Percentiles rank a stretch among this genome's conserved stretches.
Evolutionary conservation across 2,113 vertebrate species (phyloP).

Genomic region (Tylochromis polylepis): DNA sequence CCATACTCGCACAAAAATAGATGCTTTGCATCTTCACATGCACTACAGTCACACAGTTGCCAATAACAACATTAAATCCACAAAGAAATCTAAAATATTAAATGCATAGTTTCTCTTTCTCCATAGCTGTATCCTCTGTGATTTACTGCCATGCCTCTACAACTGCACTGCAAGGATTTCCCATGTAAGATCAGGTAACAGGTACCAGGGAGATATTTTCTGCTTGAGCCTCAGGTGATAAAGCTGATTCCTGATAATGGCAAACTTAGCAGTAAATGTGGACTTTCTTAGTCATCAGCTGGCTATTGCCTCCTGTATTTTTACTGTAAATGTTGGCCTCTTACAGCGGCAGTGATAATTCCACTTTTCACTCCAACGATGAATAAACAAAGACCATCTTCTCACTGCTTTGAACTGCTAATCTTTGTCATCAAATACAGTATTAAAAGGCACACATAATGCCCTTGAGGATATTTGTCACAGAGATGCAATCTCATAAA

Average conservation of each 20-base stretch:
- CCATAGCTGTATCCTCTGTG: background rate
- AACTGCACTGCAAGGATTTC: background rate
- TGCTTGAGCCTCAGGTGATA: background rate
- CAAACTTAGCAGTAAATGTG: background rate
- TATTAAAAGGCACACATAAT: background rate
- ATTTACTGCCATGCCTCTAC: background rate
- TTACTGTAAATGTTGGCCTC: background rate
- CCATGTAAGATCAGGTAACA: background rate
- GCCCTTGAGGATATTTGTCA: background rate
- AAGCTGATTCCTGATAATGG: conserved; percentile 2
- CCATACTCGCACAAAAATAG: background rate
- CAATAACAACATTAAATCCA: background rate
- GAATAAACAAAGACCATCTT: background rate
- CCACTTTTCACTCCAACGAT: background rate
- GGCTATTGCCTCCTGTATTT: background rate
- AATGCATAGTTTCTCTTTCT: background rate
- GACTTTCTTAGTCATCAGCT: background rate
- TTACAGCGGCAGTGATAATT: background rate
- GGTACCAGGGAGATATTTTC: background rate
- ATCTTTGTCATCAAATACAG: background rate
- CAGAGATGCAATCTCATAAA: background rate
- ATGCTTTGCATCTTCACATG: background rate
- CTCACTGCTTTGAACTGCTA: background rate
- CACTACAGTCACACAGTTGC: background rate
- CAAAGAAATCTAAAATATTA: background rate